phyloP scores from a whole-genome alignment of 2,888 invertebrate genomes.

The Sesia apiformis region DNA sequence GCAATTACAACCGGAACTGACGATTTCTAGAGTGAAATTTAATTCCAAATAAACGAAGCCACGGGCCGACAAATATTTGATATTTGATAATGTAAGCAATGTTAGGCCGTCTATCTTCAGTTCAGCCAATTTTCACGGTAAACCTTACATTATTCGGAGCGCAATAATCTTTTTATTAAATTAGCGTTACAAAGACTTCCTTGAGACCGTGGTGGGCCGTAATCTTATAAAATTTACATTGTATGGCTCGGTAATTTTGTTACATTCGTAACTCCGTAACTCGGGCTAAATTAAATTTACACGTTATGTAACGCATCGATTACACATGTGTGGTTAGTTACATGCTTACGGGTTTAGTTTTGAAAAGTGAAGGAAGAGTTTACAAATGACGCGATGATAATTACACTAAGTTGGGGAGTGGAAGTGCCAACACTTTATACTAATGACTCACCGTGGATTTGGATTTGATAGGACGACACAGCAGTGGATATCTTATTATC shows the following conservation, averaged over 20 bases:
- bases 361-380: no score
- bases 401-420: no score
- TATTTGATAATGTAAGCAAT: background rate
- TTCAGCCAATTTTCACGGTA: background rate
- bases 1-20: no score
- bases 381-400: no score
- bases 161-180: slow-evolving; percentile 7
- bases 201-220: slow-evolving; percentile 3
- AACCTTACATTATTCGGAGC: slow-evolving; percentile 2
- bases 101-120: background rate
- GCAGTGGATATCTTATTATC: no score
- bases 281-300: background rate
- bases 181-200: slow-evolving; percentile 1
- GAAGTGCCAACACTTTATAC: no score
- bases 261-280: background rate
- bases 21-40: no score
- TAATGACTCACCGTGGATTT: no score
- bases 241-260: background rate
- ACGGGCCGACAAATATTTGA: background rate
- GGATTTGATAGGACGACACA: no score
- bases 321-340: no score
- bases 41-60: no score
- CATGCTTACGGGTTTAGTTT: no score
- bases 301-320: background rate
- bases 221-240: slow-evolving; percentile 2